phyloP scores from a whole-genome alignment of 2,888 invertebrate genomes.

The Pseudeuparius sepicola region DNA sequence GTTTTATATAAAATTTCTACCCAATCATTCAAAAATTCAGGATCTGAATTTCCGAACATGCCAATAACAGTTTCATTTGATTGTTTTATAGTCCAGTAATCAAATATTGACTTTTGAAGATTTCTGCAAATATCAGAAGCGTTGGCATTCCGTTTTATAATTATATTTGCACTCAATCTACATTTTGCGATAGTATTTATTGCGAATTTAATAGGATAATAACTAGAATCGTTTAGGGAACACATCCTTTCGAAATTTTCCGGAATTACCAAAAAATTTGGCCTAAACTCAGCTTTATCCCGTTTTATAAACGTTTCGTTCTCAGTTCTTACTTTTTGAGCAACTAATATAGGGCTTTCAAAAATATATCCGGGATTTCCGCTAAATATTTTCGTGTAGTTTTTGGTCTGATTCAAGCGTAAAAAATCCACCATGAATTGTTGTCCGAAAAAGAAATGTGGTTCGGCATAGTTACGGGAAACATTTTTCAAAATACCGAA shows the following conservation, averaged over 20 bases:
- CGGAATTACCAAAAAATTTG: constrained; percentile 37
- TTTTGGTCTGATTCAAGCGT: constrained; percentile 32
- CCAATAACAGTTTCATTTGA: constrained; percentile 34
- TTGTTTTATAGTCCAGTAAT: constrained; percentile 28
- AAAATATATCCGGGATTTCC: constrained; percentile 69
- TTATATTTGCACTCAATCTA: constrained; percentile 27
- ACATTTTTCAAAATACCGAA: constrained; percentile 28
- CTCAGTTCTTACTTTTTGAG: constrained; percentile 35
- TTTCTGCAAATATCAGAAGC: constrained; percentile 30
- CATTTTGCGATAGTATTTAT: constrained; percentile 43
- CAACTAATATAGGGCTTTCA: constrained; percentile 52
- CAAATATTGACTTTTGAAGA: constrained; percentile 31
- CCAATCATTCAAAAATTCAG: constrained; percentile 40
- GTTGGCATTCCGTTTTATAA: constrained; percentile 22
- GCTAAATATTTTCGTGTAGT: constrained; percentile 41
- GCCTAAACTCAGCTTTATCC: constrained; percentile 24
- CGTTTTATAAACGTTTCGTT: constrained; percentile 27
- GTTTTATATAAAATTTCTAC: constrained; percentile 38
- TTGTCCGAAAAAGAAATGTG: too few relatives aligned
- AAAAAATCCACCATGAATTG: constrained; percentile 32
- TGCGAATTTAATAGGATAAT: constrained; percentile 42
- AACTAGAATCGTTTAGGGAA: constrained; percentile 32
- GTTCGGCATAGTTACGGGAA: too few relatives aligned
- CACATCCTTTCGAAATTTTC: constrained; percentile 41
- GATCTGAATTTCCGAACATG: constrained; percentile 42